phyloP scores from a whole-genome alignment of 1,140 invertebrate genomes.

The Schlechtendalia chinensis region DNA sequence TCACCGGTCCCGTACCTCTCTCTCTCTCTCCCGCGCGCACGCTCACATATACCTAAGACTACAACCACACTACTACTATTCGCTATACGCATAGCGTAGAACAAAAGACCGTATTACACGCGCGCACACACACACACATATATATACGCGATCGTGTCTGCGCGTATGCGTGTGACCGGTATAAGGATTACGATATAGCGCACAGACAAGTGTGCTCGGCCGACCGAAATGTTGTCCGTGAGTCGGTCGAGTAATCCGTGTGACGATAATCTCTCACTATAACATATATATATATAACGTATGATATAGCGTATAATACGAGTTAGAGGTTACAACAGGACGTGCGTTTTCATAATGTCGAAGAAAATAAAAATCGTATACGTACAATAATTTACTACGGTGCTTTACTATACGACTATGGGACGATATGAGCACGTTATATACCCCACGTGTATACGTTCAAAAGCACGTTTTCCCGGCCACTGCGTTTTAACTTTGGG shows the following conservation, averaged over 20 bases:
- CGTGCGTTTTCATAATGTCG: background rate
- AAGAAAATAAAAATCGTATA: background rate
- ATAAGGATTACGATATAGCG: conserved; percentile 2
- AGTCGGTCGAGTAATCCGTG: conserved; percentile 9
- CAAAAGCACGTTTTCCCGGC: background rate
- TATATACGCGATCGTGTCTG: background rate
- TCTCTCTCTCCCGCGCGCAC: background rate
- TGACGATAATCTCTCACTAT: conserved; percentile 16
- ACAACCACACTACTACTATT: background rate
- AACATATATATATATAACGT: too few relatives aligned
- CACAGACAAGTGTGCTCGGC: conserved; percentile 12
- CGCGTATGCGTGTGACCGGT: background rate
- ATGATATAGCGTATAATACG: background rate
- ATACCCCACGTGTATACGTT: background rate
- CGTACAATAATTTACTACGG: background rate
- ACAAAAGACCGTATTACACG: conserved; percentile 1
- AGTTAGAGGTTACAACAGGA: background rate
- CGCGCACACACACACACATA: too few relatives aligned
- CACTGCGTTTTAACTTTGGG: conserved; percentile 2
- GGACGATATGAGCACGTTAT: background rate
- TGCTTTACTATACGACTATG: background rate
- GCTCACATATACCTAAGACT: conserved; percentile 4
- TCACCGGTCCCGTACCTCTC: background rate
- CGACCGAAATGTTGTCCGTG: conserved; percentile 11
- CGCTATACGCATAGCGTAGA: background rate